phyloP scores from a whole-genome alignment of 2,888 invertebrate genomes.

The Malthinus seriepunctatus region DNA sequence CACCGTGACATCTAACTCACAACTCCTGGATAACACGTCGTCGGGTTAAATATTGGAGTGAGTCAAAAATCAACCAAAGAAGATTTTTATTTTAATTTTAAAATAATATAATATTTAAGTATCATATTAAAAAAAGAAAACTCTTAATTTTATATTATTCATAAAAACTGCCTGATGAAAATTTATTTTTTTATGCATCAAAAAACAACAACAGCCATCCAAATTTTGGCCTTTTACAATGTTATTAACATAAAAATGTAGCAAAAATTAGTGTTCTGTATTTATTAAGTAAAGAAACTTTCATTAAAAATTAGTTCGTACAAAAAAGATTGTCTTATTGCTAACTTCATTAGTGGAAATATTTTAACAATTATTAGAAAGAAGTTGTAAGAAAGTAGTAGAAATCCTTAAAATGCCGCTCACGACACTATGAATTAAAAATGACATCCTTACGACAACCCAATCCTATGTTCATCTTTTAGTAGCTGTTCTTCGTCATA shows the following conservation, averaged over 20 bases:
- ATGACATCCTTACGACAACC: conserved; percentile 16
- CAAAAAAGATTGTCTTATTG: too few relatives aligned
- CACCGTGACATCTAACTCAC: conserved; percentile 52
- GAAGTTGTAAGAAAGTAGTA: conserved; percentile 20
- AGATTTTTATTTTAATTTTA: conserved; percentile 7
- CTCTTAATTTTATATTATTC: background rate
- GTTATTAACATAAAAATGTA: too few relatives aligned
- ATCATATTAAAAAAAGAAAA: conserved; percentile 9
- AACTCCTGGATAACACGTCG: conserved; percentile 37
- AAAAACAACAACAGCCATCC: background rate
- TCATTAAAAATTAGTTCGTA: too few relatives aligned
- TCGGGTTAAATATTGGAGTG: conserved; percentile 20
- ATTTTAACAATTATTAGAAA: too few relatives aligned
- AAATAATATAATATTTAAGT: conserved; percentile 7
- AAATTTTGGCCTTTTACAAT: too few relatives aligned
- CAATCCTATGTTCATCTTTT: conserved; percentile 9
- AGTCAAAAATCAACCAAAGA: conserved; percentile 6
- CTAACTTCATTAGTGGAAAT: too few relatives aligned
- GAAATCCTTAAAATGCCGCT: conserved; percentile 14
- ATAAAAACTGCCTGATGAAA: conserved; percentile 14
- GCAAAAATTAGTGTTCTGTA: background rate
- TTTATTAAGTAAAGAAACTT: background rate
- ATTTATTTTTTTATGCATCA: conserved; percentile 2
- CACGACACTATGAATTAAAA: conserved; percentile 21
- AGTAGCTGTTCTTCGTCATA: background rate